Evolutionary conservation across 2,113 vertebrate species (phyloP), one percentile per base, ranked within the genome.

Genomic region (Elanus axillaris): DNA sequence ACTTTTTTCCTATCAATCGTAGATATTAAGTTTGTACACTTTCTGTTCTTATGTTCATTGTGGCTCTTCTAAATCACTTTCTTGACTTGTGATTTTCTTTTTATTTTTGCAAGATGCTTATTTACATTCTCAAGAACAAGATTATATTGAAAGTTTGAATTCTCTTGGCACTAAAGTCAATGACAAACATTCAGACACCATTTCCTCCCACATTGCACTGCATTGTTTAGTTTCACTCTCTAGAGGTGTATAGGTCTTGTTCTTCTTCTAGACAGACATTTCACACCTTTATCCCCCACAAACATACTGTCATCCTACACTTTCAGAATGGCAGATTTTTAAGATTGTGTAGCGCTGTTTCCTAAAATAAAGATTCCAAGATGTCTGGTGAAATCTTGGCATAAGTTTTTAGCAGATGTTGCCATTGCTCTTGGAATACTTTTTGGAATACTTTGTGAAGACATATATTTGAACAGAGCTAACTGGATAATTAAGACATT

Each of bases 241-340:
- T 72, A 96, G 97, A 97, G 94, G 96, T 96, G 88, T 97, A 94
- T 96, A 97, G 97, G 97, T 96, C 97, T 94, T 96, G 85, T 98
- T 97, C 95, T 95, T 98, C 97, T 96, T 96, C 96, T 93, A 97
- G 97, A 97, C 97, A 97, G 95, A 96, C 93, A 26, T 97, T 98
- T 98, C 98, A 96, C 97, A 98, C 98, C 97, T 97, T 98, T 98
- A 96, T 96, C 98, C 96, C 96, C 96, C 94, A 97, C 94, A 98
- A 97, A 91, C 95, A 97, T 94, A 96, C 97, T 98, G 97, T 97
- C 96, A 95, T 97, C 98, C 95, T 97, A 97, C 97, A 97, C 96
- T 90, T 95, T 96, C 92, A 94, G 95, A 95, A 94, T 95, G 95
- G 96, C 97, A 98, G 96, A 95, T 97, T 97, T 94, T 93, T 71